Conservation (phyloP, 1,140 invertebrate genomes). For the Ectropis grisescens region DNA sequence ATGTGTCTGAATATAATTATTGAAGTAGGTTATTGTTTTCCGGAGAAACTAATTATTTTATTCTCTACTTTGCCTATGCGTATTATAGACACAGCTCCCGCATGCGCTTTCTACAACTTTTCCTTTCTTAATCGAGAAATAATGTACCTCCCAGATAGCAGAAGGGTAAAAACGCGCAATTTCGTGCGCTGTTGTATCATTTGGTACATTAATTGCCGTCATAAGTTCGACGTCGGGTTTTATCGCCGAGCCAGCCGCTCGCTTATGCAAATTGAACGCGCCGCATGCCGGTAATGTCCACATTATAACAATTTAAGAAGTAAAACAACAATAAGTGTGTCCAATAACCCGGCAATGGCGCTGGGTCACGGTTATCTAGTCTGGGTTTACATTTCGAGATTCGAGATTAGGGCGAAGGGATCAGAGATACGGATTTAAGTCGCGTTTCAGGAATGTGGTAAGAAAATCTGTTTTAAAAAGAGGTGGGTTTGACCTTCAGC, state of each 20-base stretch:
- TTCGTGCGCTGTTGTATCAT: conserved; percentile 36
- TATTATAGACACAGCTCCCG: no score
- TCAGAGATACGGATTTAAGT: no score
- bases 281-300: conserved; percentile 48
- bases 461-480: no score
- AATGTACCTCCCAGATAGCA: conserved; percentile 11
- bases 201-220: conserved; percentile 55
- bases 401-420: no score
- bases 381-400: no score
- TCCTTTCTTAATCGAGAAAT: conserved; percentile 50
- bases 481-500: no score
- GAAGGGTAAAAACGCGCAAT: conserved; percentile 34
- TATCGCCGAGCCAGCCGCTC: conserved; percentile 41
- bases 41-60: conserved; percentile 40
- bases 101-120: no score
- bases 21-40: conserved; percentile 35
- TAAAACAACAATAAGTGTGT: conserved; percentile 51
- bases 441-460: no score
- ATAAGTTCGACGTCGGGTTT: conserved; percentile 44
- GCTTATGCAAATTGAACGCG: conserved; percentile 49
- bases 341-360: conserved; percentile 18
- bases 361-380: no score
- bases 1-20: no score
- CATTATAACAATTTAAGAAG: conserved; percentile 64
- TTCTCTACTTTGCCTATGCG: no score